These are phyloP conservation scores for Pelochelys cantorii DNA, from an alignment of 2,797 vertebrate genomes.

Conservation along the genomic window DNA sequence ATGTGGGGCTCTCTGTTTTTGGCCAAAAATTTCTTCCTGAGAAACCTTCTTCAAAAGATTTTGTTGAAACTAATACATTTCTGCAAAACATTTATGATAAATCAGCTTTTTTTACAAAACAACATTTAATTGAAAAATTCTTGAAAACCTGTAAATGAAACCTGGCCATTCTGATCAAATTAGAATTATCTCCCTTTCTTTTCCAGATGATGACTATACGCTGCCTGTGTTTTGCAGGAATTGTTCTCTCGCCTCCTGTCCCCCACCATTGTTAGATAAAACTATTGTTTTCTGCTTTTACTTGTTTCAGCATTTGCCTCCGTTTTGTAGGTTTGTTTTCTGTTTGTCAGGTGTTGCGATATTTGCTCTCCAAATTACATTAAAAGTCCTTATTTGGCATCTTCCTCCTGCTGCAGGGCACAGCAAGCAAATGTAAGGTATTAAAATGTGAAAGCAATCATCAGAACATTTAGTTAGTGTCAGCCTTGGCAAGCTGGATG, in stretches of 20 bases:
- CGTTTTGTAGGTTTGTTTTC: slow-evolving; percentile 12
- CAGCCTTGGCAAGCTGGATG: slow-evolving; percentile 45
- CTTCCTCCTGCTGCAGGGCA: slow-evolving; percentile 32
- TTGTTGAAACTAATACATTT: neutral
- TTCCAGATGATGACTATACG: slow-evolving; percentile 21
- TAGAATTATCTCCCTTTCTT: slow-evolving; percentile 33
- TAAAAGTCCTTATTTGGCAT: neutral
- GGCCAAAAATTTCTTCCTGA: neutral
- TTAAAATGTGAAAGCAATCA: slow-evolving; percentile 55
- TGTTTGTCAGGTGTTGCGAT: slow-evolving; percentile 18
- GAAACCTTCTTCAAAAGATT: neutral
- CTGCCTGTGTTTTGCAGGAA: slow-evolving; percentile 14
- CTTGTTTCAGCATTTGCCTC: slow-evolving; percentile 28
- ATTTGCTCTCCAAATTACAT: slow-evolving; percentile 45
- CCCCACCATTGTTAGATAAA: neutral
- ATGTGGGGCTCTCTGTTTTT: neutral
- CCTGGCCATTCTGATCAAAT: slow-evolving; percentile 26
- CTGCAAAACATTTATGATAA: neutral
- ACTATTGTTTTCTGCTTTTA: slow-evolving; percentile 18
- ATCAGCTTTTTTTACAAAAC: neutral
- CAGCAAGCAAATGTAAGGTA: slow-evolving; percentile 44
- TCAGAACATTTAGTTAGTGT: slow-evolving; percentile 47
- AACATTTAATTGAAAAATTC: neutral
- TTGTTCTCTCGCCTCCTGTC: neutral
- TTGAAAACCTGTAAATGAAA: neutral